Conservation (phyloP, 2,113 vertebrate genomes). For the Abramis brama region DNA sequence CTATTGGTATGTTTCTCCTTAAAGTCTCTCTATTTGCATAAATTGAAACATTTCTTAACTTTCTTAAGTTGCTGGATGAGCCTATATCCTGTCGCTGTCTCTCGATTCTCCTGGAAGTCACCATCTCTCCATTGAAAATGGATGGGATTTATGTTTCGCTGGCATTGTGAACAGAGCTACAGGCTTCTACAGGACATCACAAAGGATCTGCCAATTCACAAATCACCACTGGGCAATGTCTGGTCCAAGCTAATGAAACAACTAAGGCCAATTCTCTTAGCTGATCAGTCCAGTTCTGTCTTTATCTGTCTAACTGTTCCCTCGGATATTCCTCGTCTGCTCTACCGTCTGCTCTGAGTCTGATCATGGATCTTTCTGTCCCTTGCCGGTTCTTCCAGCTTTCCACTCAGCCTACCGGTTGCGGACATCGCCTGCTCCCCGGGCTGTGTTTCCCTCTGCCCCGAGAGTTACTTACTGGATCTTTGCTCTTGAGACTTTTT, state of each 20-base stretch:
- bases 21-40: not conserved
- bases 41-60: not conserved
- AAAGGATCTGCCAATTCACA: not conserved
- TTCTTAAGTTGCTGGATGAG: not conserved
- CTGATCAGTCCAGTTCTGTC: not conserved
- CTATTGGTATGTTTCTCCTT: too few relatives aligned
- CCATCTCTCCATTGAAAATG: not conserved
- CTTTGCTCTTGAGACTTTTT: too few relatives aligned
- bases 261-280: not conserved
- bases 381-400: too few relatives aligned
- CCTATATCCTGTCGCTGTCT: not conserved
- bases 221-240: not conserved
- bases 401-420: too few relatives aligned
- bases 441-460: too few relatives aligned
- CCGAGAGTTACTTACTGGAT: too few relatives aligned
- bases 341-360: too few relatives aligned
- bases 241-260: not conserved
- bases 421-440: too few relatives aligned
- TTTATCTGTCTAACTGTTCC: not conserved
- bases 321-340: too few relatives aligned
- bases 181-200: not conserved
- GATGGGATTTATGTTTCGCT: not conserved
- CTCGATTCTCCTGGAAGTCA: too few relatives aligned
- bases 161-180: not conserved
- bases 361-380: too few relatives aligned